Base-by-base conservation (phyloP, 1,140 invertebrate genomes). In the Rhopalosiphum padi region DNA sequence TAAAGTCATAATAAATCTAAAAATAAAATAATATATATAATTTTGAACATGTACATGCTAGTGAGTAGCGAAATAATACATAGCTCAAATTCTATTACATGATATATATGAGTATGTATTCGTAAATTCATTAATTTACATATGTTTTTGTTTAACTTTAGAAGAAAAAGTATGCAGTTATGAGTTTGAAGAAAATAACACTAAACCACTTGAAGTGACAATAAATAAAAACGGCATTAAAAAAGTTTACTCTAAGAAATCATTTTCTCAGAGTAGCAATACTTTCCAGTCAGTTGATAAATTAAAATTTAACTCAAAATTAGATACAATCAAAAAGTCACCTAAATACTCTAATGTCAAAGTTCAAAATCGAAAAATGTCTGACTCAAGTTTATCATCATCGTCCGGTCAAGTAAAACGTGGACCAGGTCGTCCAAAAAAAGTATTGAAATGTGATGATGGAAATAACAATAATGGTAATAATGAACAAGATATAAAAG, bases 351-450 rank as follows among this genome's bases (percentile, higher is more conserved):
- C n/a, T 86, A 51, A 21, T 23, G 35, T 2, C 4, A 91, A 93
- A 93, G n/a, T 83, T 37, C 6, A 86, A 2, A 93, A 93, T 51
- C 43, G 82, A 53, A 86, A 93, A 55, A 8, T 93, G 3, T 93
- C 48, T 18, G 48, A 86, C 22, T 93, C 91, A 43, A 93, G 82
- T 60, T 46, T 48, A 30, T 25, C 43, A 30, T 25, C 43, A 37
- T 53, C 48, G 9, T 85, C n/a, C 30, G 82, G 77, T 7, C 15
- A 53, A 85, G 37, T 93, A 18, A 93, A 93, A 86, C 91, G 91
- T 41, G 82, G 91, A 41, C 91, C 91, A 5, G 91, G 91, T 51
- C 91, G 91, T 22, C 91, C 91, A 35, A 93, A 86, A 85, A 93
- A 93, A 55, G 48, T 86, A 37, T 51, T 51, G 22, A 93, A 93